A percentile compares a stretch with the other conserved stretches of the same genome.
Conservation (phyloP, 2,888 invertebrate genomes). For the Calameuta pallipes region DNA sequence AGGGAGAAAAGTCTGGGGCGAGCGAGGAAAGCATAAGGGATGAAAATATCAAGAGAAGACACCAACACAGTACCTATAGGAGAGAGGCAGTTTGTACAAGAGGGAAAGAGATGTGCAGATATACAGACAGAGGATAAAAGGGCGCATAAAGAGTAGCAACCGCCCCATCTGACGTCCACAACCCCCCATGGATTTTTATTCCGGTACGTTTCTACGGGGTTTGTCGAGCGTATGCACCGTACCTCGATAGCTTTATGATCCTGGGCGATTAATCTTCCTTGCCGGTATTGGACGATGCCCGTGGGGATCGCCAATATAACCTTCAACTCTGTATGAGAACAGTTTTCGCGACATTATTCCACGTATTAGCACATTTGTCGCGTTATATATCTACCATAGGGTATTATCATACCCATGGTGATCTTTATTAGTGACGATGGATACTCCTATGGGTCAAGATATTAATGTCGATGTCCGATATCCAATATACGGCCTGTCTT, state of each 20-base stretch:
- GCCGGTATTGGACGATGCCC: conserved; percentile 45
- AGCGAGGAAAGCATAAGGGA: neutral
- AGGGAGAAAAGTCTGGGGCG: neutral
- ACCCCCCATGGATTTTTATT: conserved; percentile 1
- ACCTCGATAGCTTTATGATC: conserved; percentile 47
- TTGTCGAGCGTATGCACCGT: conserved; percentile 11
- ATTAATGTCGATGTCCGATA: no score
- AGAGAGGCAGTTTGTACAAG: no score
- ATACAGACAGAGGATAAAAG: neutral
- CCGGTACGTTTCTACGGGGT: neutral
- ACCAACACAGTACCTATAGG: no score
- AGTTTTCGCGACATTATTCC: conserved; percentile 14
- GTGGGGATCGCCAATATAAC: conserved; percentile 49
- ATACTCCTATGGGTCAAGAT: no score
- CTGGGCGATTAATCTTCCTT: conserved; percentile 58
- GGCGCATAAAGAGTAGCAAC: neutral
- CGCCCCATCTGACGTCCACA: neutral
- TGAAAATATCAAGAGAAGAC: no score
- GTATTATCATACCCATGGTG: no score
- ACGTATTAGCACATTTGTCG: conserved; percentile 19
- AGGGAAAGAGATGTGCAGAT: neutral
- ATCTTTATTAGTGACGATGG: no score
- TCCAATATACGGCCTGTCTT: no score
- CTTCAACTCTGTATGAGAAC: neutral
- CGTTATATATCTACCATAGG: conserved; percentile 4